Conservation (phyloP, 2,113 vertebrate species). For the Cromileptes altivelis region DNA sequence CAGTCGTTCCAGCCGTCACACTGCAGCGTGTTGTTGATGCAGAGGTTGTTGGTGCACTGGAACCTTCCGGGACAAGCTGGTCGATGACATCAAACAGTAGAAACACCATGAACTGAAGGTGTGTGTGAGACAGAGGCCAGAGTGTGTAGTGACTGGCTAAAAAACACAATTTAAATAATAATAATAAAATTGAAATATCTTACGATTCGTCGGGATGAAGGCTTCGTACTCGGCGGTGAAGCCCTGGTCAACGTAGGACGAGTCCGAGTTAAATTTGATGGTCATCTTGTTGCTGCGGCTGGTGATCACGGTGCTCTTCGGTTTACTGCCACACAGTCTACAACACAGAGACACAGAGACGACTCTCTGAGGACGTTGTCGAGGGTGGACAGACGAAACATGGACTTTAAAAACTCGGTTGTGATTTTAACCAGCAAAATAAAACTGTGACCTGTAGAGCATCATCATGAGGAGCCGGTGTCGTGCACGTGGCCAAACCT, state of each 20-base stretch:
- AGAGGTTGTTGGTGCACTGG: conserved; percentile 88
- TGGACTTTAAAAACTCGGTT: too few relatives aligned
- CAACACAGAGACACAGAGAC: neutral
- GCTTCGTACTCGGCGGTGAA: conserved; percentile 90
- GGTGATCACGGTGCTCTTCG: conserved; percentile 80
- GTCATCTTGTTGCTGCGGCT: conserved; percentile 82
- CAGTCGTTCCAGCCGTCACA: conserved; percentile 95
- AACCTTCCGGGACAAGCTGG: conserved; percentile 81
- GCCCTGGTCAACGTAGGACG: conserved; percentile 87
- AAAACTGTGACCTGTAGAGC: too few relatives aligned
- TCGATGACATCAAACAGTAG: neutral
- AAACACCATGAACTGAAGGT: accelerated
- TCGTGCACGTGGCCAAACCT: too few relatives aligned
- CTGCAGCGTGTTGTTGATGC: conserved; percentile 80
- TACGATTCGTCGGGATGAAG: conserved; percentile 90
- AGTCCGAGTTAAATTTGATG: conserved; percentile 88
- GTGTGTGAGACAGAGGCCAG: neutral
- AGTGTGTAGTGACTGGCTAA: neutral
- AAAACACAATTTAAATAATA: too few relatives aligned
- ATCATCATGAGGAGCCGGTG: too few relatives aligned
- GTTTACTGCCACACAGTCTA: conserved; percentile 88
- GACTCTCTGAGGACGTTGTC: too few relatives aligned
- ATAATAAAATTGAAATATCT: conserved; percentile 50
- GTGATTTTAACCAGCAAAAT: too few relatives aligned
- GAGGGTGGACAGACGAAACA: too few relatives aligned